These are phyloP conservation scores for Lasioglossum calceatum DNA, from an alignment of 2,888 invertebrate genomes.

Conservation along the genomic window DNA sequence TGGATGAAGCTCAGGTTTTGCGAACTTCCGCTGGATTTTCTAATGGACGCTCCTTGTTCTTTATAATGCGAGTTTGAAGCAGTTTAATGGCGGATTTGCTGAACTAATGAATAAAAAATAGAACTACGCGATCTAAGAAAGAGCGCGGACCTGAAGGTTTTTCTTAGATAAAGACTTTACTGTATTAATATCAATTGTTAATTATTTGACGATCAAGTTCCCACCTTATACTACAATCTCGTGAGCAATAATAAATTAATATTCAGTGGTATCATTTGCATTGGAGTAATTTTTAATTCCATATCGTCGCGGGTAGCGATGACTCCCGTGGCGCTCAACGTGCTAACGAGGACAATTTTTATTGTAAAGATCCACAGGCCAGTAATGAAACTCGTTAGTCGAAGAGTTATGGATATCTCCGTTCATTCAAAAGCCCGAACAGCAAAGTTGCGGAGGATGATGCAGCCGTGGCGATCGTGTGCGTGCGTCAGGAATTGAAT, in stretches of 20 bases:
- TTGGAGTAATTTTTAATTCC: too few species aligned
- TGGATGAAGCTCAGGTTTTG: neutral
- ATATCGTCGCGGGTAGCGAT: too few species aligned
- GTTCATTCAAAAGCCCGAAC: neutral
- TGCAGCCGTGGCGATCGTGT: neutral
- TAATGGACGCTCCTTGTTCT: neutral
- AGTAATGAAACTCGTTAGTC: neutral
- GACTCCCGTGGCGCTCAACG: too few species aligned
- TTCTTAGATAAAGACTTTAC: too few species aligned
- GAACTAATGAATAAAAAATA: too few species aligned
- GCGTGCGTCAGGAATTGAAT: slow-evolving; percentile 17
- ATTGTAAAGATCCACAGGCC: neutral
- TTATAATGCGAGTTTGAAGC: neutral
- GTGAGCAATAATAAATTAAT: too few species aligned
- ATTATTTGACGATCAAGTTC: too few species aligned
- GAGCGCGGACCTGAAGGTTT: too few species aligned
- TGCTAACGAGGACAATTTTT: neutral
- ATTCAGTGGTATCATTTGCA: too few species aligned
- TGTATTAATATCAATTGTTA: too few species aligned
- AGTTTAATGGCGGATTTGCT: neutral
- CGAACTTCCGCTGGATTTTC: neutral
- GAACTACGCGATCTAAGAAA: too few species aligned
- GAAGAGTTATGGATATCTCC: neutral
- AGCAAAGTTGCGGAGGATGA: neutral
- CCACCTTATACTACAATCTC: too few species aligned